Conservation (phyloP, 1,140 invertebrate genomes). For the Ceratitis capitata region DNA sequence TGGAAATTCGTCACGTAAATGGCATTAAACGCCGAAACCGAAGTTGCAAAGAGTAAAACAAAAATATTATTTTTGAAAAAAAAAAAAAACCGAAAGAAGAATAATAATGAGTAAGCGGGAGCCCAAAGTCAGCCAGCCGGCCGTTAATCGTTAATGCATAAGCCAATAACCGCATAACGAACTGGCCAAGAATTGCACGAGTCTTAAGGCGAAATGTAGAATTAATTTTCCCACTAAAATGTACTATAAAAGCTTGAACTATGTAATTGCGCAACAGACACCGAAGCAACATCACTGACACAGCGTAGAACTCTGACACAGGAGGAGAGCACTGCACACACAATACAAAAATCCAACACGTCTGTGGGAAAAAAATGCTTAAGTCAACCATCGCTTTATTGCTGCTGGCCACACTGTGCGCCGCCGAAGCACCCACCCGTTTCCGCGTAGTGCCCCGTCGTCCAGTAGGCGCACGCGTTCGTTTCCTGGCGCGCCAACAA, state of each 20-base stretch:
- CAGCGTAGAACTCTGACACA: neutral
- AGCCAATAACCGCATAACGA: neutral
- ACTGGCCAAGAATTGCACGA: neutral
- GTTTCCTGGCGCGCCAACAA: slow-evolving; percentile 20
- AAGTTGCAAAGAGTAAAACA: neutral
- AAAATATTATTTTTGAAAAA: neutral
- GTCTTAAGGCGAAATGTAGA: neutral
- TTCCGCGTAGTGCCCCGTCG: slow-evolving; percentile 56
- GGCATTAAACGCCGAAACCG: neutral
- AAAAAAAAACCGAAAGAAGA: no score
- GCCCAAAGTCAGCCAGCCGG: neutral
- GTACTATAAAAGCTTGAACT: slow-evolving; percentile 1
- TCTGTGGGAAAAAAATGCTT: slow-evolving; percentile 23
- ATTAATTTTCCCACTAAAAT: neutral
- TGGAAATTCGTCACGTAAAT: slow-evolving; percentile 6
- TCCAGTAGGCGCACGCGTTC: slow-evolving; percentile 21
- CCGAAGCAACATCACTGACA: neutral
- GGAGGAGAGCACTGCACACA: neutral
- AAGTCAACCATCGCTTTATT: neutral
- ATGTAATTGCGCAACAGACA: neutral
- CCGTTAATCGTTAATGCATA: neutral
- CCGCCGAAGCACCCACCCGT: slow-evolving; percentile 37
- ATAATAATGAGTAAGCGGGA: neutral
- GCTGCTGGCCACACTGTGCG: neutral
- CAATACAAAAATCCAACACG: neutral